Evolutionary conservation across 2,888 invertebrate genomes (phyloP).

Genomic region (Tubulanus polymorphus): DNA sequence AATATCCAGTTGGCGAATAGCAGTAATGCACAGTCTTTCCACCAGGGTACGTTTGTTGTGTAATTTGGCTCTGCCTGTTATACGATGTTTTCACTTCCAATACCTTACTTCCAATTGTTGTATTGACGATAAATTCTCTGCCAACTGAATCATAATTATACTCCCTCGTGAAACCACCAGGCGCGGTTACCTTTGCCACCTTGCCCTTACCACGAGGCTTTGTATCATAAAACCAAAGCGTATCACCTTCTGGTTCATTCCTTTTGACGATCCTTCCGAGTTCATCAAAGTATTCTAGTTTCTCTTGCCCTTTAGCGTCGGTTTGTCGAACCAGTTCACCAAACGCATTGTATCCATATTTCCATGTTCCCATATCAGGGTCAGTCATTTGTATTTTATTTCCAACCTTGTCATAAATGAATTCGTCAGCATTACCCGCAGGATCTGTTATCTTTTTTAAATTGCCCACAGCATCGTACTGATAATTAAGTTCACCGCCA

Average conservation of each 20-base stretch:
- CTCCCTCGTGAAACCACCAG: not conserved
- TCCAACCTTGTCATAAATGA: slow-evolving; percentile 11
- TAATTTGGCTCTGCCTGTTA: not conserved
- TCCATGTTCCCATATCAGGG: slow-evolving; percentile 11
- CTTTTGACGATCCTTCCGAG: slow-evolving; percentile 7
- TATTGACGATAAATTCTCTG: no score
- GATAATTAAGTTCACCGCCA: slow-evolving; percentile 4
- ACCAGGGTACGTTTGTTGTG: not conserved
- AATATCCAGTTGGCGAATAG: not conserved
- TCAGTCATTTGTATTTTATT: slow-evolving; percentile 9
- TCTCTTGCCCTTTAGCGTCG: slow-evolving; percentile 9
- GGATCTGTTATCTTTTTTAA: slow-evolving; percentile 9
- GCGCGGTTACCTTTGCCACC: slow-evolving; percentile 1
- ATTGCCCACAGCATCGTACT: slow-evolving; percentile 11
- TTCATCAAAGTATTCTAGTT: slow-evolving; percentile 5
- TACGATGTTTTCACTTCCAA: not conserved
- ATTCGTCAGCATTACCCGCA: slow-evolving; percentile 1
- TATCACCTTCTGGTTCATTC: slow-evolving; percentile 4
- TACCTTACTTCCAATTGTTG: no score
- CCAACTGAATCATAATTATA: not conserved
- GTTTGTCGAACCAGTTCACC: slow-evolving; percentile 8
- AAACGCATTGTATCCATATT: slow-evolving; percentile 12
- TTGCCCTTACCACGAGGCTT: slow-evolving; percentile 7
- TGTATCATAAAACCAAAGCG: slow-evolving; percentile 9
- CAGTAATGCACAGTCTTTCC: not conserved